Conservation (phyloP, 1,140 invertebrate species). For the Paraescarpia echinospica region DNA sequence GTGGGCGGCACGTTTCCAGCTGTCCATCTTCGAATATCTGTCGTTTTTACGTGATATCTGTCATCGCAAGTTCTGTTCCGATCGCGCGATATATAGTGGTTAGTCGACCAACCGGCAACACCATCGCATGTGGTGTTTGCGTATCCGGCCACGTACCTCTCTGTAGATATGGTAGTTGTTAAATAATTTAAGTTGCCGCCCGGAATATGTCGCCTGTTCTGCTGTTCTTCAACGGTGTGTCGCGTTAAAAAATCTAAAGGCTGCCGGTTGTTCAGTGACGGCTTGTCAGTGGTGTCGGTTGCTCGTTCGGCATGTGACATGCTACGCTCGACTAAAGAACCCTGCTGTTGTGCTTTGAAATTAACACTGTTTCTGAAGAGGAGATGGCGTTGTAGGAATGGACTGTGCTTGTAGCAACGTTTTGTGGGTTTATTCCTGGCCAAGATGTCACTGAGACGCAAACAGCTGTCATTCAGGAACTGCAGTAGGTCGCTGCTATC, state of each 20-base stretch:
- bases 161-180: neutral
- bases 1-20: neutral
- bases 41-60: neutral
- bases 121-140: neutral
- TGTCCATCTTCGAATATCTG: neutral
- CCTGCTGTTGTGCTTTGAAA: no score
- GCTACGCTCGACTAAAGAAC: neutral
- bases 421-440: neutral
- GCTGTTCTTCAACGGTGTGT: neutral
- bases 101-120: neutral
- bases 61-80: neutral
- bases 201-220: neutral
- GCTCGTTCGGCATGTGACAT: neutral
- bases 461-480: neutral
- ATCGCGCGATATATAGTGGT: neutral
- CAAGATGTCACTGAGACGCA: neutral
- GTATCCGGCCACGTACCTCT: neutral
- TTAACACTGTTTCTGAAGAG: neutral
- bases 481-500: neutral
- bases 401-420: neutral
- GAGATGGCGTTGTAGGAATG: neutral
- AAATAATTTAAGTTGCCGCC: neutral
- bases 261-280: neutral
- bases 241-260: neutral
- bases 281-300: neutral